Conservation (phyloP, 2,797 vertebrate species). For the Furcifer pardalis region DNA sequence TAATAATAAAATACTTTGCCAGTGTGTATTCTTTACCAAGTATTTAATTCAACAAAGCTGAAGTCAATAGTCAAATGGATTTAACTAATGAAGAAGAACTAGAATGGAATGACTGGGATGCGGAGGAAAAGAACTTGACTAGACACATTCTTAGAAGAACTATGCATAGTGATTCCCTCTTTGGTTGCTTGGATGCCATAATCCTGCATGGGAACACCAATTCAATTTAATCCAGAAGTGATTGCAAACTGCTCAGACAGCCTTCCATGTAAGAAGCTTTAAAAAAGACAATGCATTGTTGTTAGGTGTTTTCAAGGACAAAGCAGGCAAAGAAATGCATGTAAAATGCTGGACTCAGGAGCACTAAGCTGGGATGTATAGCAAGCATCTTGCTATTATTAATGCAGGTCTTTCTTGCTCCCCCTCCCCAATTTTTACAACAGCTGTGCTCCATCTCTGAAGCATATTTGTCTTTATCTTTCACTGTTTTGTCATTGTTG, state of each 20-base stretch:
- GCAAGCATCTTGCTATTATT: constrained; percentile 55
- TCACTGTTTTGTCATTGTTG: constrained; percentile 71
- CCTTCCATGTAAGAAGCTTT: constrained; percentile 41
- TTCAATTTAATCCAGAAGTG: constrained; percentile 51
- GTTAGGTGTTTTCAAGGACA: constrained; percentile 45
- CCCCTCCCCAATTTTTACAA: constrained; percentile 45
- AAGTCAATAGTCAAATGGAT: constrained; percentile 1
- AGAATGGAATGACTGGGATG: constrained; percentile 7
- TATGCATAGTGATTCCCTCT: not conserved
- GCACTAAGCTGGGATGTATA: not conserved
- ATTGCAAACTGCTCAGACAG: constrained; percentile 39
- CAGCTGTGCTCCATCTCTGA: constrained; percentile 70
- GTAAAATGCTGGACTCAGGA: constrained; percentile 38
- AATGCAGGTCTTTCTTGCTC: constrained; percentile 39
- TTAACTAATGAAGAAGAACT: not conserved
- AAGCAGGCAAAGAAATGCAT: constrained; percentile 44
- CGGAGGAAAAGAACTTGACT: not conserved
- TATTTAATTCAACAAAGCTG: constrained; percentile 5
- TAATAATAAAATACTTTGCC: not conserved
- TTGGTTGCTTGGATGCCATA: constrained; percentile 24
- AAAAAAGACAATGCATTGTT: constrained; percentile 7
- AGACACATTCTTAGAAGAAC: constrained; percentile 34
- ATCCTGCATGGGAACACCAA: constrained; percentile 25
- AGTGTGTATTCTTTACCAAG: not conserved
- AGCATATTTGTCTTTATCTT: constrained; percentile 73